These are phyloP conservation scores for Rhynchophorus ferrugineus DNA, from an alignment of 1,140 invertebrate species.

Conservation along the genomic window DNA sequence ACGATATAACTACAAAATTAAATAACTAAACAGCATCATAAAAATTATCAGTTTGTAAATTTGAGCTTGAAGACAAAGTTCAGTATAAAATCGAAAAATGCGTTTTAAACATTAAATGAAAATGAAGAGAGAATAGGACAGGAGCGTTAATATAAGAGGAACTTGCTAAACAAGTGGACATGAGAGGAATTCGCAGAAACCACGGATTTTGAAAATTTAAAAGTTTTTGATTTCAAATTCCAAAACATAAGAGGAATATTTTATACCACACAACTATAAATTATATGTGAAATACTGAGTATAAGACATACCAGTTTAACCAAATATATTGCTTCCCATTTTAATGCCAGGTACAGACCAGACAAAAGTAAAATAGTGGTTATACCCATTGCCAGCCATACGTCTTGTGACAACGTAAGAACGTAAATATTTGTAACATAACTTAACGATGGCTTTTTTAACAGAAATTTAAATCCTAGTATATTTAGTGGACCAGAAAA, in stretches of 20 bases:
- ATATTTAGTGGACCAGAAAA: conserved; percentile 19
- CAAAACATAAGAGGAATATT: no score
- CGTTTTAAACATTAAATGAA: no score
- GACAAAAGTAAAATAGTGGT: conserved; percentile 13
- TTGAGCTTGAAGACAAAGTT: no score
- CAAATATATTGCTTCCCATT: conserved; percentile 15
- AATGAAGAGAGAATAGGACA: no score
- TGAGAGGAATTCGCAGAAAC: neutral
- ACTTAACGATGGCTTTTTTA: conserved; percentile 25
- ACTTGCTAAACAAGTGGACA: neutral
- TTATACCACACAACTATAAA: neutral
- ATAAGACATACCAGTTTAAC: neutral
- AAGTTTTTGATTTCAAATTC: no score
- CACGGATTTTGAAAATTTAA: no score
- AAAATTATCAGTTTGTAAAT: no score
- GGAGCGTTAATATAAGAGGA: neutral
- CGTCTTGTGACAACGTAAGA: conserved; percentile 19
- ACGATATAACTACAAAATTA: no score
- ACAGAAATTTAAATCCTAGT: conserved; percentile 18
- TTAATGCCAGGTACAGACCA: conserved; percentile 14
- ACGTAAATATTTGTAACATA: conserved; percentile 28
- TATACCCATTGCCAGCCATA: conserved; percentile 20
- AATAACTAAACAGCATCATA: no score
- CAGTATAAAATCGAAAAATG: no score
- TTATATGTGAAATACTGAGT: neutral